Percentiles rank a stretch among this genome's conserved stretches.
Evolutionary conservation across 2,113 vertebrate species (phyloP).

Genomic region (Pterophyllum scalare): DNA sequence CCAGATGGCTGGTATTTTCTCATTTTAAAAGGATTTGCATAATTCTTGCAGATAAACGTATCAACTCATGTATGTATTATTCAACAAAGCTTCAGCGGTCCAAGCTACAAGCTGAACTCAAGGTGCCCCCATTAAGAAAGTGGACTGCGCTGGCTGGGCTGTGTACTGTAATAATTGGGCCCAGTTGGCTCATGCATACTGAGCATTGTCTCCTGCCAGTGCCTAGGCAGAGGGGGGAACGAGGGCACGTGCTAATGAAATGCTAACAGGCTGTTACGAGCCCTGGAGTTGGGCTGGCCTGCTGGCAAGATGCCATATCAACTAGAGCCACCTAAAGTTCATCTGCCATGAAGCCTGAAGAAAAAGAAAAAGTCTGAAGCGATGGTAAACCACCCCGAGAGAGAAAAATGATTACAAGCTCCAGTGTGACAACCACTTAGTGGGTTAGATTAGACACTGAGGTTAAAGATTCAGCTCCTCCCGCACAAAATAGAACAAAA

Average conservation of each 20-base stretch:
- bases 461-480: background rate
- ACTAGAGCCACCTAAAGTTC: slow-evolving; percentile 64
- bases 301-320: slow-evolving; percentile 58
- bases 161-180: slow-evolving; percentile 47
- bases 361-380: background rate
- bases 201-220: slow-evolving; percentile 55
- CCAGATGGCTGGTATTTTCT: slow-evolving; percentile 6
- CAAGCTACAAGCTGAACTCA: background rate
- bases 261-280: slow-evolving; percentile 60
- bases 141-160: slow-evolving; percentile 34
- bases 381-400: background rate
- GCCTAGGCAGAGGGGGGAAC: slow-evolving; percentile 25
- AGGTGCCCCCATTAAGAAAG: slow-evolving; percentile 5
- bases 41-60: background rate
- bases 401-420: slow-evolving; percentile 2
- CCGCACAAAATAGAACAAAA: background rate
- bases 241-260: slow-evolving; percentile 63
- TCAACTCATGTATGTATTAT: background rate
- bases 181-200: slow-evolving; percentile 59
- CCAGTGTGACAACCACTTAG: background rate
- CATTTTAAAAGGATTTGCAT: background rate
- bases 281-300: slow-evolving; percentile 41
- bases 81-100: background rate
- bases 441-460: background rate
- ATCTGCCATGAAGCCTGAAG: slow-evolving; percentile 28